Evolutionary conservation across 2,113 vertebrate genomes (phyloP).

Genomic region (Myodes glareolus): DNA sequence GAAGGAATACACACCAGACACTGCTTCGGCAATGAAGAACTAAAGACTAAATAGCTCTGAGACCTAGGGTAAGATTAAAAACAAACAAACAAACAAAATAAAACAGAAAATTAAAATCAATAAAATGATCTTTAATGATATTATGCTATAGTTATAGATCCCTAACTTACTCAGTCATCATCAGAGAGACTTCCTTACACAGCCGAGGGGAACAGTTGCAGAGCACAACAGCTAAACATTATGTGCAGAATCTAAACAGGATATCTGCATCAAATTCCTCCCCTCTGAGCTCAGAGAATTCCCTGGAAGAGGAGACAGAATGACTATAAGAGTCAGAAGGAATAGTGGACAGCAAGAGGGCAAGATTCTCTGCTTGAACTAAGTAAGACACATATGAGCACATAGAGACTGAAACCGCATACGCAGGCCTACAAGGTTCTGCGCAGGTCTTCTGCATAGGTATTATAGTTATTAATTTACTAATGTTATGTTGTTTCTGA

Average conservation of each 20-base stretch:
- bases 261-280: neutral
- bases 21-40: neutral
- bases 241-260: neutral
- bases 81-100: too few relatives aligned
- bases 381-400: neutral
- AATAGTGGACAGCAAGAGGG: neutral
- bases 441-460: neutral
- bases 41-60: neutral
- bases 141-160: neutral
- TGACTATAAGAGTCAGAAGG: accelerated
- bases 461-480: too few relatives aligned
- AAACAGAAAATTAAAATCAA: neutral
- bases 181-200: neutral
- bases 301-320: neutral
- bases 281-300: neutral
- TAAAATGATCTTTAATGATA: neutral
- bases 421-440: neutral
- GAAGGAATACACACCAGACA: neutral
- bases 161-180: neutral
- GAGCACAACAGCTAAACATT: too few relatives aligned
- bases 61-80: neutral
- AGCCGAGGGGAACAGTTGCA: neutral
- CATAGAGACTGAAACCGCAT: neutral
- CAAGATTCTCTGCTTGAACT: neutral
- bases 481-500: neutral